Conservation (phyloP, 1,140 invertebrate species). For the Akabosia matsudoensis region DNA sequence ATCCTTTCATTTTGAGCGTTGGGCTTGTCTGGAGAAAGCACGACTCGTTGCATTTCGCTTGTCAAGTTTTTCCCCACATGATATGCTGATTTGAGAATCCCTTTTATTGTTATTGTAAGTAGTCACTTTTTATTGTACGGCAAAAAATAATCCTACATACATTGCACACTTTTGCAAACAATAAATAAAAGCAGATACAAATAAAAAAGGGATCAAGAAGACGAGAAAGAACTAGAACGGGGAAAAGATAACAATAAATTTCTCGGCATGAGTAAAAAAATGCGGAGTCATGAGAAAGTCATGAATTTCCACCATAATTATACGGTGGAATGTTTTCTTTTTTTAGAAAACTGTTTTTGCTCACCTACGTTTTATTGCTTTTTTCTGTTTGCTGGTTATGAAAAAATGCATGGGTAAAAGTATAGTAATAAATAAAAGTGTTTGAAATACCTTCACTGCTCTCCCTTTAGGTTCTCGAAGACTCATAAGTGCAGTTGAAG, state of each 20-base stretch:
- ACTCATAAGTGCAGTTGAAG: conserved; percentile 4
- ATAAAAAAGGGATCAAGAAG: not conserved
- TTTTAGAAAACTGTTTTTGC: too few relatives aligned
- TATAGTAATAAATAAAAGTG: not conserved
- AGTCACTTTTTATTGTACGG: not conserved
- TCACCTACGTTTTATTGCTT: too few relatives aligned
- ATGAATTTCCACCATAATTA: too few relatives aligned
- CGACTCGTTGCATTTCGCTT: too few relatives aligned
- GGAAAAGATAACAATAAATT: not conserved
- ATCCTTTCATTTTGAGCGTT: too few relatives aligned
- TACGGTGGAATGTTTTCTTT: too few relatives aligned
- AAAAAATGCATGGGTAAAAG: not conserved
- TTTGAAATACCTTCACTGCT: conserved; percentile 3
- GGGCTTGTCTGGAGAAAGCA: too few relatives aligned
- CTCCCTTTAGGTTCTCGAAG: not conserved
- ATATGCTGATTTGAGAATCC: too few relatives aligned
- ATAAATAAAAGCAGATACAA: not conserved
- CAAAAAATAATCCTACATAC: not conserved
- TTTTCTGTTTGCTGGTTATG: too few relatives aligned
- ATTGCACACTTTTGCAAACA: not conserved
- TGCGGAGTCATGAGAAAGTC: too few relatives aligned
- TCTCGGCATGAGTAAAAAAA: not conserved
- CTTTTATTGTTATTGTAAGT: too few relatives aligned
- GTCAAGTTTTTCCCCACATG: too few relatives aligned
- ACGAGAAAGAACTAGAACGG: not conserved